Conservation (phyloP, 2,888 invertebrate species). For the Eudasyphora cyanicolor region DNA sequence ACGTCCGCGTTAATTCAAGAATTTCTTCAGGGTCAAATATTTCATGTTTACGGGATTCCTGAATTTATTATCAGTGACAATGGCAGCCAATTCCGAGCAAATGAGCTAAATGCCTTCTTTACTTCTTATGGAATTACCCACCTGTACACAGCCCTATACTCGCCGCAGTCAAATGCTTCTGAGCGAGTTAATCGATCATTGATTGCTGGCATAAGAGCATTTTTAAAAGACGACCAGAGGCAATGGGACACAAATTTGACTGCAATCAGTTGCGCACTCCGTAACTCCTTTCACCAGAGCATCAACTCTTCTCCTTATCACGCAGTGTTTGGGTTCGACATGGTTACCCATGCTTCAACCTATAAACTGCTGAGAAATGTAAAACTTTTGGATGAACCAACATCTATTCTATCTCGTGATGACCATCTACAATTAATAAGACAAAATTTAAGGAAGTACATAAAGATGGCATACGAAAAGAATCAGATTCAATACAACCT, state of each 20-base stretch:
- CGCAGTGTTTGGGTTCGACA: too few relatives aligned
- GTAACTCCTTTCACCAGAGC: conserved; percentile 33
- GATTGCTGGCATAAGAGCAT: conserved; percentile 68
- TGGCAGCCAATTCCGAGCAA: conserved; percentile 61
- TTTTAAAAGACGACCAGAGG: conserved; percentile 44
- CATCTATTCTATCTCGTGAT: conserved; percentile 34
- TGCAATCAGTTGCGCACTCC: conserved; percentile 36
- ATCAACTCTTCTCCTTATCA: conserved; percentile 39
- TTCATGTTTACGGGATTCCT: conserved; percentile 52
- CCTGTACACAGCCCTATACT: conserved; percentile 68
- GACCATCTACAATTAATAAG: too few relatives aligned
- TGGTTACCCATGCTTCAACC: too few relatives aligned
- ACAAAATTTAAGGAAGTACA: conserved; percentile 12
- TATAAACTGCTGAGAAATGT: too few relatives aligned
- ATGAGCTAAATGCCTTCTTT: too few relatives aligned
- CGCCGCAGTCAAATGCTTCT: conserved; percentile 73
- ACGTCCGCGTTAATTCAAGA: background rate
- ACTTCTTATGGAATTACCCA: conserved; percentile 50
- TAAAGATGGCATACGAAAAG: background rate
- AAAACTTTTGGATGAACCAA: too few relatives aligned
- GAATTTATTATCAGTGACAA: conserved; percentile 67
- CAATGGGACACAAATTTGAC: conserved; percentile 44
- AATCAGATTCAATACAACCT: too few relatives aligned
- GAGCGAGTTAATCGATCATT: conserved; percentile 72
- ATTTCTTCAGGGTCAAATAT: background rate